Evolutionary conservation across 2,888 invertebrate species (phyloP).

Genomic region (Gymnosoma rotundatum): DNA sequence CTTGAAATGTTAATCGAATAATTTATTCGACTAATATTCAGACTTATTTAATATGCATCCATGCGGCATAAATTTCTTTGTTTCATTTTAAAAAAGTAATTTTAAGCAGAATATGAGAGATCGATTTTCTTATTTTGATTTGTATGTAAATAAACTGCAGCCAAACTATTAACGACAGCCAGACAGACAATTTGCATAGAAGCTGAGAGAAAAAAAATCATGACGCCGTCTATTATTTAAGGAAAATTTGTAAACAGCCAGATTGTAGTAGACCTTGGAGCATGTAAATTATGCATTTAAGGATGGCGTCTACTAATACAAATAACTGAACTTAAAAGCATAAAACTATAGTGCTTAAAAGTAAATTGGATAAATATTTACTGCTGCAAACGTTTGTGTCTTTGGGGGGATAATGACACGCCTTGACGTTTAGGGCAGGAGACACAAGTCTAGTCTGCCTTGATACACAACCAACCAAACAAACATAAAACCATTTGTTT

Average conservation of each 20-base stretch:
- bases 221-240: conserved; percentile 70
- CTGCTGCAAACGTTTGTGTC: conserved; percentile 3
- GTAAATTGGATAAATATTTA: conserved; percentile 12
- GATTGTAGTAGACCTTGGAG: conserved; percentile 59
- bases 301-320: conserved; percentile 64
- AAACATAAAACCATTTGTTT: conserved; percentile 10
- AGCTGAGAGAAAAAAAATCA: conserved; percentile 28
- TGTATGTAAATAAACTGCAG: conserved; percentile 58
- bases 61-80: conserved; percentile 6
- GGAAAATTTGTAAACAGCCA: conserved; percentile 49
- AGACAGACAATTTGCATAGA: conserved; percentile 23
- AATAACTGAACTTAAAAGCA: conserved; percentile 54
- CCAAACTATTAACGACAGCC: conserved; percentile 45
- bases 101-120: conserved; percentile 15
- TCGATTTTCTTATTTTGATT: conserved; percentile 37
- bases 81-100: conserved; percentile 37
- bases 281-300: conserved; percentile 66
- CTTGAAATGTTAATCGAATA: too few species aligned
- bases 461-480: conserved; percentile 1
- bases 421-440: conserved; percentile 55
- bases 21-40: background rate
- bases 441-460: conserved; percentile 43
- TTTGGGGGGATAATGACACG: conserved; percentile 45
- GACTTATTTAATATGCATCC: background rate
- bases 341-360: conserved; percentile 24